Evolutionary conservation across 2,113 vertebrate species (phyloP).

Genomic region (Ptilorrhoa leucosticta): DNA sequence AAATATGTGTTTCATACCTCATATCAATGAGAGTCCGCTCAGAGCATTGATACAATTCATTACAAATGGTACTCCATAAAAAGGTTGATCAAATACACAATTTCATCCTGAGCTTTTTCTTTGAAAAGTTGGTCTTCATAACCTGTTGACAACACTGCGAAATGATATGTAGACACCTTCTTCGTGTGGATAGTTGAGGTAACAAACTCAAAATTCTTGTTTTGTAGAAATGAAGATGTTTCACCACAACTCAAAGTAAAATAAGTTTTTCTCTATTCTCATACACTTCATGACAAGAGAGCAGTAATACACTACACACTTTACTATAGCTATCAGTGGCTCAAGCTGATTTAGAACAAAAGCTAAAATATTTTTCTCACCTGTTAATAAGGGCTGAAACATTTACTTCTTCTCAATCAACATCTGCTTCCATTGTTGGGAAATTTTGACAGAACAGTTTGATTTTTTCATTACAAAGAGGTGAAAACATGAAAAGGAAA

Average conservation of each 20-base stretch:
- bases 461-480: background rate
- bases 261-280: background rate
- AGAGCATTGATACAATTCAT: background rate
- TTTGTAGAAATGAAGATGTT: background rate
- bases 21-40: background rate
- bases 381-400: background rate
- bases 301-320: background rate
- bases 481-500: background rate
- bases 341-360: background rate
- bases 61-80: background rate
- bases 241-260: background rate
- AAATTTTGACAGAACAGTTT: background rate
- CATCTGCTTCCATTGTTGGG: background rate
- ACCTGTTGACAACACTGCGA: background rate
- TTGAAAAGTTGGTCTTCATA: background rate
- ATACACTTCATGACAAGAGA: background rate
- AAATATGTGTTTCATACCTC: background rate
- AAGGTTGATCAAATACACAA: background rate
- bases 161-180: background rate
- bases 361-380: background rate
- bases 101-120: background rate
- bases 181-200: background rate
- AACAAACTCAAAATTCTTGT: background rate
- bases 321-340: background rate
- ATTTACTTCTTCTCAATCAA: background rate